phyloP scores from a whole-genome alignment of 2,888 invertebrate genomes.

The Heliothis peltigera region DNA sequence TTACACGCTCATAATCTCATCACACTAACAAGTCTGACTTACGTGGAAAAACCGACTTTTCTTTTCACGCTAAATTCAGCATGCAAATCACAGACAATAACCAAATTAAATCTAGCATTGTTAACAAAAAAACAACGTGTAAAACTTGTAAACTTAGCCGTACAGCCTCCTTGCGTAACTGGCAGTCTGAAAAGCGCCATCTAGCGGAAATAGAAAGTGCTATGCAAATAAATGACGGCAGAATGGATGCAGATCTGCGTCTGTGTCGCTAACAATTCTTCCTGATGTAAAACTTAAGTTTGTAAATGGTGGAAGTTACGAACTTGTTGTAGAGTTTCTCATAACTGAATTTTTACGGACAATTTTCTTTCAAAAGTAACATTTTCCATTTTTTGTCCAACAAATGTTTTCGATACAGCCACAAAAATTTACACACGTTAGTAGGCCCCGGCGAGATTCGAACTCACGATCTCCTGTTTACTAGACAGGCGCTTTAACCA shows the following conservation, averaged over 20 bases:
- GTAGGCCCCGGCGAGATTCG: constrained; percentile 74
- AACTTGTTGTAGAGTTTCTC: constrained; percentile 4
- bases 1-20: not conserved
- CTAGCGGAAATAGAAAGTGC: constrained; percentile 85
- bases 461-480: constrained; percentile 88
- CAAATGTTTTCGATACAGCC: not conserved
- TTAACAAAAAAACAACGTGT: constrained; percentile 58
- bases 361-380: not conserved
- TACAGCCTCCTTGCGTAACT: constrained; percentile 53
- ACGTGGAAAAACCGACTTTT: constrained; percentile 37
- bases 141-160: constrained; percentile 45
- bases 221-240: constrained; percentile 78
- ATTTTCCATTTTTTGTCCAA: not conserved
- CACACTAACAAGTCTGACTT: not conserved
- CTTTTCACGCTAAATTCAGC: constrained; percentile 42
- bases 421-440: constrained; percentile 14
- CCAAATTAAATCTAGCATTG: constrained; percentile 52
- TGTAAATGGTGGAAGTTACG: constrained; percentile 47
- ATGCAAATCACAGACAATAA: constrained; percentile 59
- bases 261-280: constrained; percentile 69
- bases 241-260: constrained; percentile 70
- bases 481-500: constrained; percentile 89
- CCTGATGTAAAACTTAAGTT: constrained; percentile 76
- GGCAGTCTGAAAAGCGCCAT: constrained; percentile 70
- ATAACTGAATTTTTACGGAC: not conserved